Base-by-base conservation (phyloP, 2,113 vertebrate genomes). In the Notarius lentiginosus region DNA sequence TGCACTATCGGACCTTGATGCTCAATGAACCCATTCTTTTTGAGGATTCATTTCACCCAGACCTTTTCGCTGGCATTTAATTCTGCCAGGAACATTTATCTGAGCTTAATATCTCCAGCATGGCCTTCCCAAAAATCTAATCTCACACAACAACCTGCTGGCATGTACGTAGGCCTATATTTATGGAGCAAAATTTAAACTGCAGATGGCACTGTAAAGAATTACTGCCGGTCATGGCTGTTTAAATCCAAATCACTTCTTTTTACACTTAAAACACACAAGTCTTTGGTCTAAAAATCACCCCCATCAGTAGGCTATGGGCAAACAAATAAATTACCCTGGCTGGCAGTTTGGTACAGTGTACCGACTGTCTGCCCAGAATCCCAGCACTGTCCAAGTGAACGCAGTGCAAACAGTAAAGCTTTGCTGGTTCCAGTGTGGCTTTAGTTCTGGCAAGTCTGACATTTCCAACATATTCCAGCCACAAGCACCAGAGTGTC, bases 261-360 rank as follows among this genome's bases (percentile, higher is more conserved):
- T 77, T 56, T 60, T 68, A 15, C 86, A 34, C 63, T 84, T 79
- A 83, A 87, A 87, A 76, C 80, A 83, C 80, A 87, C 63, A 76
- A 76, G 80, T 49, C 68, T 83, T 87, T 87, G 79, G 86, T 83
- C 70, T 83, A 66, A 87, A 82, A 83, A 83, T 87, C 86, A 87
- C 70, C 80, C 70, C 86, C 80, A 87, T 61, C 73, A 84, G 81
- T 34, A 83, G 86, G 68, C 72, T 58, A 68, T 66, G 60, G 72
- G 86, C 81, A 87, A 87, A 83, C 61, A 87, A 87, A 87, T 87
- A 82, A 82, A 83, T 87, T 83, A 77, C 58, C 61, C 81, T 83
- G 49, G 72, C 86, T 79, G 86, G 82, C 73, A 56, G 61, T 87
- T 66, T 68, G 81, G 70, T 83, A 87, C 86, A 87, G 72, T 87